Percentiles rank a stretch among this genome's conserved stretches.
These are phyloP conservation scores for Hydrozoanthus gracilis DNA, from an alignment of 92 coral and sea anemone species.

Conservation along the genomic window DNA sequence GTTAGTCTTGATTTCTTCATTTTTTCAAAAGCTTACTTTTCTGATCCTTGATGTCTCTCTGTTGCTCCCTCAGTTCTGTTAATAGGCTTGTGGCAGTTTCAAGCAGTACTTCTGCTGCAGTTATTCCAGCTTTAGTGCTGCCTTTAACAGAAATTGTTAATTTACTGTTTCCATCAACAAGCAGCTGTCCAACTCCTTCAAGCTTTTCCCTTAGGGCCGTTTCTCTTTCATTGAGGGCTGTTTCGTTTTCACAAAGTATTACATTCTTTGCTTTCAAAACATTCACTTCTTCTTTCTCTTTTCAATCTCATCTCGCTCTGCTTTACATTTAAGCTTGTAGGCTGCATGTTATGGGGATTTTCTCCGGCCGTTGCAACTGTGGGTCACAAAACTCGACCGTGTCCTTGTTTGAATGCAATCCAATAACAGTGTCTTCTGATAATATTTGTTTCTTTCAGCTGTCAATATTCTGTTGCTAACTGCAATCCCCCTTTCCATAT, in stretches of 20 bases:
- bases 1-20: neutral
- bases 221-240: constrained; percentile 25
- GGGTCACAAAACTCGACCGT: constrained; percentile 42
- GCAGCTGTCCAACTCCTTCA: constrained; percentile 35
- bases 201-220: constrained; percentile 37
- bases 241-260: constrained; percentile 45
- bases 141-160: neutral
- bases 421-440: constrained; percentile 38
- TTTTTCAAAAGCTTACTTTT: no score
- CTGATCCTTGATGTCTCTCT: no score
- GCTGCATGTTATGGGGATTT: constrained; percentile 40
- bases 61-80: no score
- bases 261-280: constrained; percentile 37
- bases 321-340: constrained; percentile 29
- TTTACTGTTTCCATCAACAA: neutral
- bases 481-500: constrained; percentile 43
- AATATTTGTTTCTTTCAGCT: constrained; percentile 41
- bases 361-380: constrained; percentile 19
- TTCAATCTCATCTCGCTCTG: constrained; percentile 21
- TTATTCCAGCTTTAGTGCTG: neutral
- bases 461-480: constrained; percentile 30
- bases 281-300: constrained; percentile 41
- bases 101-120: no score
- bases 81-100: no score
- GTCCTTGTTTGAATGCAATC: constrained; percentile 37